These are phyloP conservation scores for Crenuchus spilurus DNA, from an alignment of 2,797 vertebrate genomes.

Conservation along the genomic window DNA sequence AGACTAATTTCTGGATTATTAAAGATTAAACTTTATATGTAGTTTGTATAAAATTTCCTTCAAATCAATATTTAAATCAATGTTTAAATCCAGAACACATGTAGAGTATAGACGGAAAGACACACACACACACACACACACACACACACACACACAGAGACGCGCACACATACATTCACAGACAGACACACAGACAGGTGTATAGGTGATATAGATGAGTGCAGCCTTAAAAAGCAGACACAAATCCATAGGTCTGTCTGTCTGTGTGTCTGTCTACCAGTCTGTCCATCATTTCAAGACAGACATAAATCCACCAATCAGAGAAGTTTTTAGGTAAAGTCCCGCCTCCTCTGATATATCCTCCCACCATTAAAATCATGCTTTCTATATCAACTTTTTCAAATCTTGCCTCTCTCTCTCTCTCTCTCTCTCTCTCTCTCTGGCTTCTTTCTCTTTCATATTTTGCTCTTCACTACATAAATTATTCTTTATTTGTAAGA, in stretches of 20 bases:
- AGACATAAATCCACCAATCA: conserved; percentile 75
- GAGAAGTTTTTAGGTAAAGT: conserved; percentile 75
- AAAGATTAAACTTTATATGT: too few relatives aligned
- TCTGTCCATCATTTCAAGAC: conserved; percentile 79
- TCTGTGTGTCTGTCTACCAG: conserved; percentile 83
- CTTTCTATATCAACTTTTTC: conserved; percentile 38
- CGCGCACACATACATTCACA: conserved; percentile 65
- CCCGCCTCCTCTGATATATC: conserved; percentile 33
- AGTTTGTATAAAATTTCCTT: too few relatives aligned
- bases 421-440: not conserved
- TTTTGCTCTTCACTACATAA: conserved; percentile 12
- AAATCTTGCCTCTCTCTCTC: conserved; percentile 40
- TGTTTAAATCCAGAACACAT: not conserved
- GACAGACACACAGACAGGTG: conserved; percentile 83
- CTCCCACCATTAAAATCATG: conserved; percentile 36
- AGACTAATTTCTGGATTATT: too few relatives aligned
- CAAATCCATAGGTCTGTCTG: conserved; percentile 80
- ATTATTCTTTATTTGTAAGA: not conserved
- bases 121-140: conserved; percentile 36
- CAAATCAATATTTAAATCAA: too few relatives aligned
- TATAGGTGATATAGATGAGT: conserved; percentile 68
- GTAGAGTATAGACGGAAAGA: conserved; percentile 5
- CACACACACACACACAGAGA: conserved; percentile 67
- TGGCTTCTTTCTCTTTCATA: conserved; percentile 17
- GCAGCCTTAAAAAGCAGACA: conserved; percentile 77